Evolutionary conservation across 2,888 invertebrate species (phyloP).

Genomic region (Exephanes ischioxanthus): DNA sequence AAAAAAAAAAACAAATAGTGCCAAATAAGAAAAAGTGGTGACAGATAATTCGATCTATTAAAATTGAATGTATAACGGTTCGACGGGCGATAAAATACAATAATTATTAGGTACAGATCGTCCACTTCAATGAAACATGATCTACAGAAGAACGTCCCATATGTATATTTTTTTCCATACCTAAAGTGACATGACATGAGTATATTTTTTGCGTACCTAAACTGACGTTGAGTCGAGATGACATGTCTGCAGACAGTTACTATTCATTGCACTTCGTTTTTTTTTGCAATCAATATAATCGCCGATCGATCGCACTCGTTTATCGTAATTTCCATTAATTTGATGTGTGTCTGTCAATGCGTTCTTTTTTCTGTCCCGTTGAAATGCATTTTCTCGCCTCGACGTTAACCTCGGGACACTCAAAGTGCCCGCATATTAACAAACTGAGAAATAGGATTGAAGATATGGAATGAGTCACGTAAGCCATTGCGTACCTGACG

Average conservation of each 20-base stretch:
- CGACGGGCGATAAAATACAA: too few species aligned
- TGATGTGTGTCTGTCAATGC: background rate
- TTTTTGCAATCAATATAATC: background rate
- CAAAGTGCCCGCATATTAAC: conserved; percentile 4
- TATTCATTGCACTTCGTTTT: background rate
- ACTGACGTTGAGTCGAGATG: background rate
- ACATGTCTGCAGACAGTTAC: background rate
- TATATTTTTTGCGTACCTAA: background rate
- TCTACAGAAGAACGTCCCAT: background rate
- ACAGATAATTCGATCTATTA: background rate
- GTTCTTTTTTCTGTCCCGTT: background rate
- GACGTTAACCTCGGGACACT: background rate
- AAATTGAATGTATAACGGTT: too few species aligned
- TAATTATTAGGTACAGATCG: too few species aligned
- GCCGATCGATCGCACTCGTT: background rate
- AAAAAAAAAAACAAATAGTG: background rate
- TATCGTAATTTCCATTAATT: background rate
- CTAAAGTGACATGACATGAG: background rate
- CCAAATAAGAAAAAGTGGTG: background rate
- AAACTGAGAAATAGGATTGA: background rate
- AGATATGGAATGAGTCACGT: conserved; percentile 7
- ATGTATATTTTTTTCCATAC: background rate
- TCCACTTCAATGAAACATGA: background rate
- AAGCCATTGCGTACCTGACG: conserved; percentile 2
- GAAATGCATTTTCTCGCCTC: background rate